Evolutionary conservation across 2,888 invertebrate genomes (phyloP), one percentile per base, ranked within the genome.

Genomic region (Diploptera punctata): DNA sequence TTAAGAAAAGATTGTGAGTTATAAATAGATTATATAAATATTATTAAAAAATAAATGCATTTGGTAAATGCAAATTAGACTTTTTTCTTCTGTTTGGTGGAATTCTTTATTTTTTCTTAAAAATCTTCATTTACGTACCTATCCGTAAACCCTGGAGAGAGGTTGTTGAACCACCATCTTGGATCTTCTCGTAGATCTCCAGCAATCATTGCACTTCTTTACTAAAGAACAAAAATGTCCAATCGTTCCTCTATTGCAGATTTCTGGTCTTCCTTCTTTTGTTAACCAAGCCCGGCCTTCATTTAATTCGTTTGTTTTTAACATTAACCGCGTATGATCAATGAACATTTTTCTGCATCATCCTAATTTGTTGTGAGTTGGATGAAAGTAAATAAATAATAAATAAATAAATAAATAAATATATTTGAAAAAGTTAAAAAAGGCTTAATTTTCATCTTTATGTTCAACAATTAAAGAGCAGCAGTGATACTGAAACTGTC

Each of bases 361-460:
- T 73, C 73, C 73, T 73, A 73, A 73, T 73, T 73, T 73, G 73
- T 73, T 73, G 73, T 73, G 73, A 73, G 73, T 73, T 67, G 73
- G 73, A 57, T 69, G 60, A n/a, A 68, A 68, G 67, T 54, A 72
- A 33, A 7, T 54, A 67, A 67, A 68, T 69, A 69, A 57, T 70
- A 52, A 73, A 73, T 67, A 73, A n/a, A 73, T 73, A 73, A 73
- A 73, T 73, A 73, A 73, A 70, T 67, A 60, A 65, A n/a, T n/a
- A n/a, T n/a, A n/a, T 54, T 54, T 68, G 26, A 68, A 68, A 67
- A 57, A 69, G 60, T 60, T 69, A 65, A 47, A n/a, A n/a, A n/a
- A 69, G 69, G 60, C 69, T 57, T 60, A 69, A 69, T 60, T n/a
- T 69, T 57, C 31, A 69, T 26, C 57, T 43, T 33, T 57, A 24